Percentiles rank a stretch among this genome's conserved stretches.
phyloP scores from a whole-genome alignment of 2,888 invertebrate genomes.

The Mimumesa dahlbomi region DNA sequence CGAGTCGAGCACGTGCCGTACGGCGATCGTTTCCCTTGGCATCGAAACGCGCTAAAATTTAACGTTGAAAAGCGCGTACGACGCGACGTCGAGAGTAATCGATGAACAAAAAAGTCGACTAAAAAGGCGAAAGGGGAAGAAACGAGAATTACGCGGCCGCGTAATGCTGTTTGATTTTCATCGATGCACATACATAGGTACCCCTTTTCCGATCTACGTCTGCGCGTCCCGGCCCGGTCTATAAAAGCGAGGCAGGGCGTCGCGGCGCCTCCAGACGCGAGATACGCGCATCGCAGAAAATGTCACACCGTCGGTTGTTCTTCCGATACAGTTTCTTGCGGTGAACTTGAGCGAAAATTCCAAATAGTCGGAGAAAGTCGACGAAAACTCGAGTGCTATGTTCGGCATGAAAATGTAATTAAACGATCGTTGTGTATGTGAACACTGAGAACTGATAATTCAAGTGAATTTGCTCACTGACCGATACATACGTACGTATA shows the following conservation, averaged over 20 bases:
- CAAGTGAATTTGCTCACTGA: too few species aligned
- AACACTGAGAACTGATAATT: too few species aligned
- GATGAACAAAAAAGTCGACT: slow-evolving; percentile 14
- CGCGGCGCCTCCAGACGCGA: slow-evolving; percentile 76
- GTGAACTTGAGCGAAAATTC: not conserved
- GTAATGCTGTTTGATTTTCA: slow-evolving; percentile 40
- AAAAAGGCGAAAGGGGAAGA: too few species aligned
- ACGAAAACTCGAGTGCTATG: not conserved
- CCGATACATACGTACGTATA: not conserved
- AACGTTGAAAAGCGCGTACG: too few species aligned
- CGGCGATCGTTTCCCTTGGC: too few species aligned
- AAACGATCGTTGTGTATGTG: slow-evolving; percentile 3
- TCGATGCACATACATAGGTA: slow-evolving; percentile 31
- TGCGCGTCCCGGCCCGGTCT: slow-evolving; percentile 71
- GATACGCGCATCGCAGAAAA: slow-evolving; percentile 72
- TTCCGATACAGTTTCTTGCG: not conserved
- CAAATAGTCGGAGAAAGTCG: not conserved
- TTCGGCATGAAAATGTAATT: slow-evolving; percentile 32
- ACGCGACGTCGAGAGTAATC: slow-evolving; percentile 1
- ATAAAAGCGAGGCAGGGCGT: slow-evolving; percentile 74
- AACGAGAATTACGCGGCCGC: slow-evolving; percentile 13
- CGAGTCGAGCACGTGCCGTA: too few species aligned
- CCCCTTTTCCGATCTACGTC: slow-evolving; percentile 65
- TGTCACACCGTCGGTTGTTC: slow-evolving; percentile 57
- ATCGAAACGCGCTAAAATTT: too few species aligned